These are phyloP conservation scores for Drymodes brunneopygia DNA, from an alignment of 2,113 vertebrate species.

Conservation along the genomic window DNA sequence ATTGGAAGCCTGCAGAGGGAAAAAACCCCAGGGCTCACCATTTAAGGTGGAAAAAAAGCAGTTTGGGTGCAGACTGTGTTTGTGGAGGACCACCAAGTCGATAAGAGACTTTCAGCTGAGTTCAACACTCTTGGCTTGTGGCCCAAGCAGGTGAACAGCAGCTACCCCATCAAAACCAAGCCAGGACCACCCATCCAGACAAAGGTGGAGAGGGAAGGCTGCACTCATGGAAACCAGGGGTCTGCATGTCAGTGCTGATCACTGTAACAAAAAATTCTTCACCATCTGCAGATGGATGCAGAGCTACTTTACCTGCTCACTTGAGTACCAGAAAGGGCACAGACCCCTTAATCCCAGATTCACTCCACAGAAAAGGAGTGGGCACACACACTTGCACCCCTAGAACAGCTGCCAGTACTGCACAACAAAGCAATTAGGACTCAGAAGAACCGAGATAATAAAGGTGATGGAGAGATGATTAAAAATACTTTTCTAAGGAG, in stretches of 20 bases:
- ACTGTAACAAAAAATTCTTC: background rate
- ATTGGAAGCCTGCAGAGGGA: background rate
- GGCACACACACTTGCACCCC: background rate
- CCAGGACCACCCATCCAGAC: fast-evolving
- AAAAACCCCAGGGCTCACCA: background rate
- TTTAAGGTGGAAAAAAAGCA: background rate
- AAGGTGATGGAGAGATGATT: conserved; percentile 59
- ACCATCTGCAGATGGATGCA: fast-evolving
- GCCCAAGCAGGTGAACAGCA: background rate
- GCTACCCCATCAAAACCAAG: background rate
- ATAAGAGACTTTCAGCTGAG: background rate
- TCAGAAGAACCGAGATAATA: background rate
- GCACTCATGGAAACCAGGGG: background rate
- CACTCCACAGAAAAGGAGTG: background rate
- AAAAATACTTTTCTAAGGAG: conserved; percentile 68
- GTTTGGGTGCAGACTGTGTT: background rate
- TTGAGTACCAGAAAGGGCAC: background rate
- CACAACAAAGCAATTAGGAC: background rate
- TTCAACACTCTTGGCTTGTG: background rate
- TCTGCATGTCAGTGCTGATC: fast-evolving
- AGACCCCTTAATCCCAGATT: background rate
- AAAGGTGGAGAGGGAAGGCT: background rate
- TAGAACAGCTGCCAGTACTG: background rate
- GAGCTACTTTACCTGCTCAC: background rate
- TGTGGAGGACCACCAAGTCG: background rate